Conservation (phyloP, 2,797 vertebrate species). For the Hephaestus fuliginosus region DNA sequence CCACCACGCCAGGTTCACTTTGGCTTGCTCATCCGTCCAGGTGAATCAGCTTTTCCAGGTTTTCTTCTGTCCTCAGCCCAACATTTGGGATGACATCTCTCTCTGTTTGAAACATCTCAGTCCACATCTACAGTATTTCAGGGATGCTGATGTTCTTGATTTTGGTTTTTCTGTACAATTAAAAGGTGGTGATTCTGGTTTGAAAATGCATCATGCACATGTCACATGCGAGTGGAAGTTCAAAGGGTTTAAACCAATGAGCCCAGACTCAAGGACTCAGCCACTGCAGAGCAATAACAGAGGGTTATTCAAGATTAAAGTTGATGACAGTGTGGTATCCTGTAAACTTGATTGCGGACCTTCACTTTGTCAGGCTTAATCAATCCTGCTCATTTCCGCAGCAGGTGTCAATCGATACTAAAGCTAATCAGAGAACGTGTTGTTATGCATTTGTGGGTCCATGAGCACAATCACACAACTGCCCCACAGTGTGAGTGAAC, state of each 20-base stretch:
- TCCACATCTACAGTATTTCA: background rate
- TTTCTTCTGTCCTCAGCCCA: conserved; percentile 10
- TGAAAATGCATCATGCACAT: background rate
- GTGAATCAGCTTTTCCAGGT: conserved; percentile 17
- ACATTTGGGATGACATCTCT: background rate
- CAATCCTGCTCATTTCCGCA: conserved; percentile 36
- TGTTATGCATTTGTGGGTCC: conserved; percentile 9
- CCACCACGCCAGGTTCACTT: background rate
- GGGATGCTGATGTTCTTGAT: background rate
- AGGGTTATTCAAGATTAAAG: conserved; percentile 32
- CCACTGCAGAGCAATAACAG: conserved; percentile 5
- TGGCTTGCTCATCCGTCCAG: background rate
- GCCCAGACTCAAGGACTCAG: conserved; percentile 5
- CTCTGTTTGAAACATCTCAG: background rate
- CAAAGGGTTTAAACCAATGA: conserved; percentile 12
- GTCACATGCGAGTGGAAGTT: background rate
- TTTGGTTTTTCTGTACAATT: background rate
- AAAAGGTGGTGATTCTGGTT: background rate
- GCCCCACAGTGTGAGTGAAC: background rate
- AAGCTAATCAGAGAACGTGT: conserved; percentile 21
- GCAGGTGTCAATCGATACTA: conserved; percentile 30
- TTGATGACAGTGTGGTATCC: background rate
- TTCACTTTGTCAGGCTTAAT: conserved; percentile 47
- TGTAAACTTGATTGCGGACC: conserved; percentile 21
- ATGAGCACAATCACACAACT: conserved; percentile 1